A percentile compares a stretch with the other conserved stretches of the same genome.
phyloP scores from a whole-genome alignment of 1,140 invertebrate genomes.

The Orchesella cincta region DNA sequence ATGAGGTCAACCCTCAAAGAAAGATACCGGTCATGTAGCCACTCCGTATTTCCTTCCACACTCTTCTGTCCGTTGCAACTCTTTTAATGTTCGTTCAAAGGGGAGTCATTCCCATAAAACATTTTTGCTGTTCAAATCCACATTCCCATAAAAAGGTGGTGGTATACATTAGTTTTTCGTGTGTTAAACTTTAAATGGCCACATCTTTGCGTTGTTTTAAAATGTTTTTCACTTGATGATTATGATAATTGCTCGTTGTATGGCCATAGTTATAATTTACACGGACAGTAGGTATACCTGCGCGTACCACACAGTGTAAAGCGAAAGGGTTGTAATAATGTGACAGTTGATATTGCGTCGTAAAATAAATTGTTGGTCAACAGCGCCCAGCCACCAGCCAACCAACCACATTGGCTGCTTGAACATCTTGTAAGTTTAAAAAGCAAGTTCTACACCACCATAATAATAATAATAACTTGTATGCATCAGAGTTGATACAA shows the following conservation, averaged over 20 bases:
- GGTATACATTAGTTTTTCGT: not conserved
- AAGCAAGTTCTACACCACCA: too few species aligned
- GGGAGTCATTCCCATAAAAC: too few species aligned
- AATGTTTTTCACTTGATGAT: not conserved
- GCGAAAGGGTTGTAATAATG: not conserved
- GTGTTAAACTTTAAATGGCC: not conserved
- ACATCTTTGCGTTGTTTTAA: not conserved
- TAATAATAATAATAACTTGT: too few species aligned
- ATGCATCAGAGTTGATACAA: too few species aligned
- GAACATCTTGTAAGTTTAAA: too few species aligned
- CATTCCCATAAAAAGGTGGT: too few species aligned
- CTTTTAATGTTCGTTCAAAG: too few species aligned
- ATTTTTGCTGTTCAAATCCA: too few species aligned
- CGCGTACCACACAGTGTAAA: too few species aligned
- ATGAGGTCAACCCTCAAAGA: constrained; percentile 30
- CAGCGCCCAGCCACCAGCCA: not conserved
- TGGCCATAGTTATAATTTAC: too few species aligned
- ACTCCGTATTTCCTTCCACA: not conserved
- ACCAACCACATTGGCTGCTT: not conserved
- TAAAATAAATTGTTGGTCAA: not conserved
- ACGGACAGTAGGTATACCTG: too few species aligned
- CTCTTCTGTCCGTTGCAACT: too few species aligned
- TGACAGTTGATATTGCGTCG: not conserved
- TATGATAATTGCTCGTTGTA: constrained; percentile 14
- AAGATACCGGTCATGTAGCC: constrained; percentile 26